Evolutionary conservation across 2,797 vertebrate species (phyloP), one percentile per base, ranked within the genome.

Genomic region (Sebastes miniatus): DNA sequence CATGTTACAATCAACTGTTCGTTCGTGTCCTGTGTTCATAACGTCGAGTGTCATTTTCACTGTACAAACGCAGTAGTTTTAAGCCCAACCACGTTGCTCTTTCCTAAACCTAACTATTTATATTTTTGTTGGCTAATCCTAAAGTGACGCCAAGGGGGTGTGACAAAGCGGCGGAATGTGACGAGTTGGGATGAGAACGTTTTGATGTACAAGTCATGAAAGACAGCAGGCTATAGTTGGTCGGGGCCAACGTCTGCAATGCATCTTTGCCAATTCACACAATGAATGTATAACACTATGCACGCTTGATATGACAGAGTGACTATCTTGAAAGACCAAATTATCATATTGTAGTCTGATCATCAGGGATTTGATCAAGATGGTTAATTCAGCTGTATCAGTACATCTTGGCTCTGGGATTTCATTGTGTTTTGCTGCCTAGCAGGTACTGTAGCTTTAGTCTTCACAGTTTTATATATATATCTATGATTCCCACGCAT

Each of bases 371-470:
- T 54, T 74, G 9, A 66, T 77, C 11, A 62, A 71, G 54, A 56
- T 1, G 0, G 57, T n/a, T 57, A 20, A 81, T 65, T 77, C 50
- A 77, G 52, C 25, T 2, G 3, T 24, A 50, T 59, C 29, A n/a
- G 4, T 25, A 22, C 5, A 11, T 43, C 24, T 22, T 24, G 3
- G 32, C 67, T 69, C 6, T 43, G 50, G 52, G n/a, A 69, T 72
- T 73, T 59, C 14, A 69, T 62, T 59, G 36, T 74, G 36, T 90
- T 75, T 58, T 43, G 50, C 74, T n/a, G 25, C 32, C 36, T 39
- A 79, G 83, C 86, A 82, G 77, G 73, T 75, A 39, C 62, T 57
- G 65, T 10, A 43, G 70, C 66, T 43, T 70, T 27, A 16, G 5
- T 69, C 39, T 63, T 70, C 52, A 61, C n/a, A 5, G 6, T 76